These are phyloP conservation scores for Ptilodon capucinus DNA, from an alignment of 2,888 invertebrate genomes.

Conservation along the genomic window DNA sequence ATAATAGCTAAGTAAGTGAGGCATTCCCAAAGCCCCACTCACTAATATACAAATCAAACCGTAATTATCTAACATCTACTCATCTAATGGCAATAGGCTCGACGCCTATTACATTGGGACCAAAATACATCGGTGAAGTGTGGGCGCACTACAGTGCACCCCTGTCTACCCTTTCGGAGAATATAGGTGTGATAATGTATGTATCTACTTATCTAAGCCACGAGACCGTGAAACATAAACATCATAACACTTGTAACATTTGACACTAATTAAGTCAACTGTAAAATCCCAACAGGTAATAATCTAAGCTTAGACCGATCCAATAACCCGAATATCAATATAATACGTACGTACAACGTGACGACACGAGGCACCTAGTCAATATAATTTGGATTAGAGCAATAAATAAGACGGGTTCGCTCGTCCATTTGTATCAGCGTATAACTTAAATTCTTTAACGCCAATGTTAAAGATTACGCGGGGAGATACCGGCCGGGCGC, in stretches of 20 bases:
- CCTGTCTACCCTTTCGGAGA: no score
- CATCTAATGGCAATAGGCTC: no score
- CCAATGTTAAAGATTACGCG: slow-evolving; percentile 82
- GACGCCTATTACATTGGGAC: no score
- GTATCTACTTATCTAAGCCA: neutral
- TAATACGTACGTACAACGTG: slow-evolving; percentile 63
- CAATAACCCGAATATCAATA: slow-evolving; percentile 27
- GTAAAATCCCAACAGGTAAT: slow-evolving; percentile 29
- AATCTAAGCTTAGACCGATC: slow-evolving; percentile 25
- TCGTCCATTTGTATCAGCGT: slow-evolving; percentile 81
- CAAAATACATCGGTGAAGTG: no score
- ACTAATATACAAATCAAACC: no score
- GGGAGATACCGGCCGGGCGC: slow-evolving; percentile 78
- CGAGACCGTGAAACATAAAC: neutral
- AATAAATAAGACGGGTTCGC: slow-evolving; percentile 77
- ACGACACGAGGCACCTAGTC: slow-evolving; percentile 75
- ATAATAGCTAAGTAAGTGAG: no score
- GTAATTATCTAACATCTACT: no score
- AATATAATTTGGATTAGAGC: slow-evolving; percentile 80
- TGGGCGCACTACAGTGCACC: no score
- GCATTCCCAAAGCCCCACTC: no score
- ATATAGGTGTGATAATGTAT: no score
- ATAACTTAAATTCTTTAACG: slow-evolving; percentile 83
- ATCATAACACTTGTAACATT: neutral
- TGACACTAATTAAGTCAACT: slow-evolving; percentile 7